Percentiles rank a stretch among this genome's conserved stretches.
Conservation (phyloP, 2,888 invertebrate genomes). For the Eudemis profundana region DNA sequence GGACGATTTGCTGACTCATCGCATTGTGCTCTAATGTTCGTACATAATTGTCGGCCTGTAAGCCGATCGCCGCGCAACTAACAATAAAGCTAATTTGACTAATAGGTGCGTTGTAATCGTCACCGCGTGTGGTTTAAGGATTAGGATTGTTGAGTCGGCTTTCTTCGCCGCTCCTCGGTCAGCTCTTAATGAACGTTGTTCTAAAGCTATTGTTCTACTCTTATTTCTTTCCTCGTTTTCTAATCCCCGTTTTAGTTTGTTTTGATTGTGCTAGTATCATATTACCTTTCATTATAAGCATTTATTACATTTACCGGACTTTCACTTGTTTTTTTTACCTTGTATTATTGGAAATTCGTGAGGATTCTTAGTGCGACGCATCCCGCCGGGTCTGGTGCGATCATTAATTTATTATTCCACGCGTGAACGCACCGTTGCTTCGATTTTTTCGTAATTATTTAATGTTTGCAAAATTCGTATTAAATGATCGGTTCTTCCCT, state of each 20-base stretch:
- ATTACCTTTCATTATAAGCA: slow-evolving; percentile 1
- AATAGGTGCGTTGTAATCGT: slow-evolving; percentile 84
- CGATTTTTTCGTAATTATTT: slow-evolving; percentile 76
- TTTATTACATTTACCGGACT: background rate
- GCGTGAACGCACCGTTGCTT: slow-evolving; percentile 74
- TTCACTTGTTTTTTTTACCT: background rate
- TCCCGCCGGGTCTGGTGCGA: slow-evolving; percentile 57
- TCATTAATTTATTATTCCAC: slow-evolving; percentile 76
- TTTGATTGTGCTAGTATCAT: slow-evolving; percentile 44
- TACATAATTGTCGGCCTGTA: slow-evolving; percentile 80
- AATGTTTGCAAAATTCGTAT: slow-evolving; percentile 80
- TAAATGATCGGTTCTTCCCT: slow-evolving; percentile 78
- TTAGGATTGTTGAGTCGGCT: slow-evolving; percentile 73
- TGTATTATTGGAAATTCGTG: slow-evolving; percentile 36
- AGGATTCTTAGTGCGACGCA: slow-evolving; percentile 45
- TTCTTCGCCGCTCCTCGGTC: slow-evolving; percentile 64
- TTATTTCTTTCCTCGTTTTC: slow-evolving; percentile 53
- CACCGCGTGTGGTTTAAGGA: slow-evolving; percentile 83
- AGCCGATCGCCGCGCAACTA: slow-evolving; percentile 81
- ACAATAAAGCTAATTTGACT: slow-evolving; percentile 85
- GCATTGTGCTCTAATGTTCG: slow-evolving; percentile 75
- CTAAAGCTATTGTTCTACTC: slow-evolving; percentile 77
- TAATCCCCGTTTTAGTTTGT: slow-evolving; percentile 51
- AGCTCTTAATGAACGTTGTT: slow-evolving; percentile 73
- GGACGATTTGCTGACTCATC: slow-evolving; percentile 81